Conservation (phyloP, 1,140 invertebrate species). For the Mactra quadrangularis region DNA sequence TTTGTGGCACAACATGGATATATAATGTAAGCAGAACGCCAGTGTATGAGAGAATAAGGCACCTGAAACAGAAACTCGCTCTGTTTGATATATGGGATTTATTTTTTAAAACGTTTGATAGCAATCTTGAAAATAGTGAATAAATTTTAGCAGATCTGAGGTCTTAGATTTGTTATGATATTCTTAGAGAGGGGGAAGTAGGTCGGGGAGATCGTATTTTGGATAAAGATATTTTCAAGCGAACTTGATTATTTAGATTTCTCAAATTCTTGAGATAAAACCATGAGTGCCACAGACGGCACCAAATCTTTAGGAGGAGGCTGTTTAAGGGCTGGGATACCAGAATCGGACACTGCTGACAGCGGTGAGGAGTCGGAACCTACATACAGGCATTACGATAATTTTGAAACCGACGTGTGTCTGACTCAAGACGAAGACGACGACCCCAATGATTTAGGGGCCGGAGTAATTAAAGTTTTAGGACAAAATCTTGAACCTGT, state of each 20-base stretch:
- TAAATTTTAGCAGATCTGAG: no score
- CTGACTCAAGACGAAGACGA: slow-evolving; percentile 69
- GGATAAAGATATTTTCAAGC: no score
- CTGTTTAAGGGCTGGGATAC: slow-evolving; percentile 58
- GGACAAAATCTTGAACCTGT: slow-evolving; percentile 33
- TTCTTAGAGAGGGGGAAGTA: neutral
- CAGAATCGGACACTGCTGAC: slow-evolving; percentile 69
- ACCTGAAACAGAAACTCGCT: no score
- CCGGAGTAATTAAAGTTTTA: slow-evolving; percentile 20
- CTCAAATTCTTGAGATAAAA: neutral
- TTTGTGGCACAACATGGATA: no score
- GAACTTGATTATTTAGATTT: neutral
- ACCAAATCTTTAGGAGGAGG: slow-evolving; percentile 6
- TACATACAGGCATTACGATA: slow-evolving; percentile 69
- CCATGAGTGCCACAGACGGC: slow-evolving; percentile 2
- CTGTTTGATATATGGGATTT: no score
- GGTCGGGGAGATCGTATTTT: neutral
- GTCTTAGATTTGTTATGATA: no score
- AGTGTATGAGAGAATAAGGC: no score
- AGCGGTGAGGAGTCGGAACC: slow-evolving; percentile 69
- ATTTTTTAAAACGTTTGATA: no score
- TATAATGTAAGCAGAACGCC: no score
- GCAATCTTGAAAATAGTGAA: no score
- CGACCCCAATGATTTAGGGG: slow-evolving; percentile 48
- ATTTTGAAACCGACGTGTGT: slow-evolving; percentile 70